Conservation (phyloP, 2,888 invertebrate genomes). For the Drosophila algonquin region DNA sequence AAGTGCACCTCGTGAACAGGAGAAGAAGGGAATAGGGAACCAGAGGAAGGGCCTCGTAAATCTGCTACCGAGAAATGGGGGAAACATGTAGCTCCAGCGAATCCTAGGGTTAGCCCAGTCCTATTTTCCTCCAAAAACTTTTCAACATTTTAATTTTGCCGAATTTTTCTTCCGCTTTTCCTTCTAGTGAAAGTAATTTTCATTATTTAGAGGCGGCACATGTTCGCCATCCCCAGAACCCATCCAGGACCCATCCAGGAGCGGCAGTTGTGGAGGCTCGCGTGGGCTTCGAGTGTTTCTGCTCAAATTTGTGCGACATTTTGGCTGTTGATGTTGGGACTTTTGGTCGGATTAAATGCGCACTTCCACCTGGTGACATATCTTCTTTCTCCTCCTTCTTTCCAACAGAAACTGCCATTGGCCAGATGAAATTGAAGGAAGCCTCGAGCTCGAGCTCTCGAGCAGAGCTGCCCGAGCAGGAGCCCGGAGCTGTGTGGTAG, state of each 20-base stretch:
- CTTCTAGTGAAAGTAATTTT: conserved; percentile 67
- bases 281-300: background rate
- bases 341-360: conserved; percentile 79
- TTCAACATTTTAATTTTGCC: conserved; percentile 26
- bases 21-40: no score
- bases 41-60: conserved; percentile 13
- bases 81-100: conserved; percentile 5
- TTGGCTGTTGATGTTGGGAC: conserved; percentile 76
- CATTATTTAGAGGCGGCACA: conserved; percentile 68
- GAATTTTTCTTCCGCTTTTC: conserved; percentile 22
- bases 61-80: conserved; percentile 14
- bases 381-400: conserved; percentile 41
- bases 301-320: conserved; percentile 46
- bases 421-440: conserved; percentile 14
- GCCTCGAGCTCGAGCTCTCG: background rate
- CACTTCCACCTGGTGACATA: conserved; percentile 78
- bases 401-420: conserved; percentile 1
- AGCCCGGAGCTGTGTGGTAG: background rate
- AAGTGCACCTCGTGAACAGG: conserved; percentile 7
- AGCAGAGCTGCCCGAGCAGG: background rate
- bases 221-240: conserved; percentile 35
- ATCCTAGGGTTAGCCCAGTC: background rate
- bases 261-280: background rate
- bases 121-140: conserved; percentile 11
- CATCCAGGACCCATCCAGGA: background rate